phyloP scores from a whole-genome alignment of 2,888 invertebrate genomes.

The Drosophila conformis region DNA sequence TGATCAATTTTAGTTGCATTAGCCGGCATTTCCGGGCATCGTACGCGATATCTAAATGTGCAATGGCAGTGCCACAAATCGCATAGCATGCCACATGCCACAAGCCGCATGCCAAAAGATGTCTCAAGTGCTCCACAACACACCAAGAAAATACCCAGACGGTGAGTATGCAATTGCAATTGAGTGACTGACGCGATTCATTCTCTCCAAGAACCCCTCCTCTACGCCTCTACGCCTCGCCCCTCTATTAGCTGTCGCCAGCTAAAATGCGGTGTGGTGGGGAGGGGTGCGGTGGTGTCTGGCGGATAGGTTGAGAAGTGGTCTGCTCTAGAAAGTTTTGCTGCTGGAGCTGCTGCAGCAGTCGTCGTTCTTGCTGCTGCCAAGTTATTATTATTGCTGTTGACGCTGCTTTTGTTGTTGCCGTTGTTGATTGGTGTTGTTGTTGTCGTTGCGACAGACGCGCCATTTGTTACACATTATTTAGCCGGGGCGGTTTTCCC shows the following conservation, averaged over 20 bases:
- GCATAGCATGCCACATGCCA: conserved; percentile 59
- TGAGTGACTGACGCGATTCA: conserved; percentile 66
- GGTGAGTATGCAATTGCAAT: conserved; percentile 68
- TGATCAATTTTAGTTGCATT: conserved; percentile 50
- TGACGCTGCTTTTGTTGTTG: conserved; percentile 49
- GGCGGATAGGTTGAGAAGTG: not conserved
- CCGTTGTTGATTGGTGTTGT: conserved; percentile 35
- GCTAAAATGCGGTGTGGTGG: conserved; percentile 1
- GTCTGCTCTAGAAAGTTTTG: conserved; percentile 44
- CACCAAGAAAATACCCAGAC: conserved; percentile 70
- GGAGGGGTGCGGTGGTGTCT: not conserved
- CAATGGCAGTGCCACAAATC: conserved; percentile 65
- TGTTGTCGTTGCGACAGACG: conserved; percentile 58
- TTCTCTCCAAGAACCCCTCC: not conserved
- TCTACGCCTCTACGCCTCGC: not conserved
- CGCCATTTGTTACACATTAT: conserved; percentile 78
- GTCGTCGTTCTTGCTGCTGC: conserved; percentile 30
- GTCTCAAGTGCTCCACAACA: conserved; percentile 66
- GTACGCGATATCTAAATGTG: conserved; percentile 50
- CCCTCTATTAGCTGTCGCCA: conserved; percentile 18
- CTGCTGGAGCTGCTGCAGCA: conserved; percentile 27
- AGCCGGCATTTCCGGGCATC: conserved; percentile 50
- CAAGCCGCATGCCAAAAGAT: conserved; percentile 57
- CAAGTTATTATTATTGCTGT: conserved; percentile 72
- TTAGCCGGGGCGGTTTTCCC: conserved; percentile 52